A percentile compares a stretch with the other conserved stretches of the same genome.
Evolutionary conservation across 2,113 vertebrate species (phyloP).

Genomic region (Phodopus roborovskii): DNA sequence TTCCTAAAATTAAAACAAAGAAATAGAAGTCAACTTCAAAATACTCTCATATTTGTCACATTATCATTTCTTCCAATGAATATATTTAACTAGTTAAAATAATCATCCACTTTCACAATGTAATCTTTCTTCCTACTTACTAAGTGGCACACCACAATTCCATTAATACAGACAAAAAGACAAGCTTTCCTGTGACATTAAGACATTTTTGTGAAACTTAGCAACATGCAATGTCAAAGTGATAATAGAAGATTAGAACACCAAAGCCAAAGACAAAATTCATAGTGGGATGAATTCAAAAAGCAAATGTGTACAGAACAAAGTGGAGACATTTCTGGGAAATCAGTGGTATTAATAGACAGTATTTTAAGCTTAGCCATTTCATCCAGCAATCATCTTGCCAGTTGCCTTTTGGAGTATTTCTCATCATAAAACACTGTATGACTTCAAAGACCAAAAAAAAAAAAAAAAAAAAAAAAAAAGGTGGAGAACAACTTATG

Average conservation of each 20-base stretch:
- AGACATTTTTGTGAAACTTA: slow-evolving; percentile 41
- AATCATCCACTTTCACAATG: background rate
- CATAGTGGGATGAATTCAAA: slow-evolving; percentile 51
- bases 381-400: slow-evolving; percentile 46
- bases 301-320: slow-evolving; percentile 39
- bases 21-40: slow-evolving; percentile 9
- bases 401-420: slow-evolving; percentile 29
- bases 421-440: background rate
- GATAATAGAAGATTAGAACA: slow-evolving; percentile 35
- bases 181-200: slow-evolving; percentile 5
- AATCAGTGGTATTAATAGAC: slow-evolving; percentile 41
- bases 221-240: slow-evolving; percentile 4
- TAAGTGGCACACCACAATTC: background rate
- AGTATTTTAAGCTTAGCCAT: slow-evolving; percentile 55
- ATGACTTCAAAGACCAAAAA: slow-evolving; percentile 51
- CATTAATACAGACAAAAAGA: slow-evolving; percentile 23
- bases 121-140: background rate
- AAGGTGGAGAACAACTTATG: background rate
- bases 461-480: slow-evolving; percentile 55
- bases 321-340: slow-evolving; percentile 44
- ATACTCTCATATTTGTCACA: background rate
- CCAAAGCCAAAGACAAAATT: slow-evolving; percentile 59
- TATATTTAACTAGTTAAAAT: slow-evolving; percentile 59
- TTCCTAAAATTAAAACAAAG: slow-evolving; percentile 41
- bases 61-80: slow-evolving; percentile 30